phyloP scores from a whole-genome alignment of 35 echinoderm and acorn worm genomes.

The Chiridota heheva region DNA sequence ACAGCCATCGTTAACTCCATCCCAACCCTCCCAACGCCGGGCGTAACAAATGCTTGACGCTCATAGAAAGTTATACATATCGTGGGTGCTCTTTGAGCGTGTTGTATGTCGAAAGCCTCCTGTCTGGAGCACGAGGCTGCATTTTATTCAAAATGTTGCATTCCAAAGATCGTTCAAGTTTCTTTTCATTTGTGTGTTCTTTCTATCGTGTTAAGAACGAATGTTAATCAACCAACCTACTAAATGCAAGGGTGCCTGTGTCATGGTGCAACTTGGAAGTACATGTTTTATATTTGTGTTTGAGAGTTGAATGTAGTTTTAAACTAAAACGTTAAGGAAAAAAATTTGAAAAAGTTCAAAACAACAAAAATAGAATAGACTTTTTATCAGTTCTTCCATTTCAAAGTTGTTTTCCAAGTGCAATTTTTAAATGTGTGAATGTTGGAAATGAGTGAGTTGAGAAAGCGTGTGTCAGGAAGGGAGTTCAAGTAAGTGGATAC shows the following conservation, averaged over 20 bases:
- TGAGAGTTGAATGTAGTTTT: too few species aligned
- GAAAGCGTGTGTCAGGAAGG: conserved; percentile 21
- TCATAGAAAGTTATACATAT: conserved; percentile 7
- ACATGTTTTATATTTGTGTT: too few species aligned
- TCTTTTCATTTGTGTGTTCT: too few species aligned
- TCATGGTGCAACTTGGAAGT: too few species aligned
- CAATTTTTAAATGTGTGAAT: too few species aligned
- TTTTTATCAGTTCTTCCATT: conserved; percentile 43
- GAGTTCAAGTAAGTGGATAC: neutral
- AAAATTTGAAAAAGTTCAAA: conserved; percentile 1
- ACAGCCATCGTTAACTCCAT: conserved; percentile 72
- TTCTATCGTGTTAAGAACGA: too few species aligned
- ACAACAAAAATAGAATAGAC: conserved; percentile 10
- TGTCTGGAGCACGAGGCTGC: conserved; percentile 6
- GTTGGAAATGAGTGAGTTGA: too few species aligned
- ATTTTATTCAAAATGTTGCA: conserved; percentile 38
- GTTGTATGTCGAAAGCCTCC: too few species aligned
- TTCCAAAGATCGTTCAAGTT: conserved; percentile 34
- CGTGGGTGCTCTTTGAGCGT: too few species aligned
- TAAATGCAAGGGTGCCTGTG: too few species aligned
- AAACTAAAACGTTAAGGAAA: neutral
- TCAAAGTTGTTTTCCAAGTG: conserved; percentile 52
- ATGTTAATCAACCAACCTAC: too few species aligned
- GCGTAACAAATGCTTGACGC: conserved; percentile 57
- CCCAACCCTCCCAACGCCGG: conserved; percentile 63